A percentile compares a stretch with the other conserved stretches of the same genome.
Conservation (phyloP, 1,140 invertebrate genomes). For the Diploscapter pachys region DNA sequence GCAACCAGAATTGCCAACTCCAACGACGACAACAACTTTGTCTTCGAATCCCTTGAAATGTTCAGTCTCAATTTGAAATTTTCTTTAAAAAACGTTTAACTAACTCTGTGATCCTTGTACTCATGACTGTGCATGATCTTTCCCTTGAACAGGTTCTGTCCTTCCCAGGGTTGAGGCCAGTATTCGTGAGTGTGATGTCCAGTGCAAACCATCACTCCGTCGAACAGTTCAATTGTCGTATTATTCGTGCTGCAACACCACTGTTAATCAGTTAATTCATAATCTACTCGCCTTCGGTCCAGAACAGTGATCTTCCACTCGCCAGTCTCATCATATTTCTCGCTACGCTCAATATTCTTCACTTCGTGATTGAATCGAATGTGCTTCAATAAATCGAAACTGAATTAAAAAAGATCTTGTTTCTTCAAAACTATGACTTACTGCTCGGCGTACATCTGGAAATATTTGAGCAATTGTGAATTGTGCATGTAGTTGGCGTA, state of each 20-base stretch:
- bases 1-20: constrained; percentile 64
- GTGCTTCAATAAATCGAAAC: constrained; percentile 54
- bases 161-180: constrained; percentile 49
- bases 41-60: constrained; percentile 53
- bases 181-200: constrained; percentile 58
- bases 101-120: constrained; percentile 51
- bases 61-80: constrained; percentile 8
- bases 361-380: constrained; percentile 45
- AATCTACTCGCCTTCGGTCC: constrained; percentile 10
- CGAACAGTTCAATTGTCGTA: constrained; percentile 55
- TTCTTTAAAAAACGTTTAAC: neutral
- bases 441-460: constrained; percentile 60
- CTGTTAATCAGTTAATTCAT: constrained; percentile 10
- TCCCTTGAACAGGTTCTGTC: constrained; percentile 60
- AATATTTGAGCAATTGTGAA: constrained; percentile 59
- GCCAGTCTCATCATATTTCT: constrained; percentile 23
- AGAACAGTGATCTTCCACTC: constrained; percentile 48
- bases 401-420: constrained; percentile 1
- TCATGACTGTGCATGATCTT: constrained; percentile 61
- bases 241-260: constrained; percentile 26
- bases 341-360: constrained; percentile 7
- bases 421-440: constrained; percentile 7
- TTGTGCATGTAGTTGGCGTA: constrained; percentile 63
- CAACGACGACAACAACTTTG: constrained; percentile 61
- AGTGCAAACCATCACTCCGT: constrained; percentile 54